These are phyloP conservation scores for Drosophila peninsularis DNA, from an alignment of 2,888 invertebrate genomes.

Conservation along the genomic window DNA sequence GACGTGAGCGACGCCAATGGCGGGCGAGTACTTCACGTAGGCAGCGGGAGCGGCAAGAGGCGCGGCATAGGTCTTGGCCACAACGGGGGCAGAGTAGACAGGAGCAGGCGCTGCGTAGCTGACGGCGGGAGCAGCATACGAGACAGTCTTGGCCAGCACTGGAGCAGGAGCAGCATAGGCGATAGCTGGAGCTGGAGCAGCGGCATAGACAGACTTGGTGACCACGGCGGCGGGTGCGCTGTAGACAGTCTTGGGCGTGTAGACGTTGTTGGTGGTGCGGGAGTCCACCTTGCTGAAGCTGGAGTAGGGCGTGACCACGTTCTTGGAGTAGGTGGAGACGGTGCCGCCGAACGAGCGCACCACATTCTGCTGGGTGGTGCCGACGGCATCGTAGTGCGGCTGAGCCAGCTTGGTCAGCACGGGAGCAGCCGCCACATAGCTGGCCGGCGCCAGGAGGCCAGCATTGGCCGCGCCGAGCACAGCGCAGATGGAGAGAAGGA, in stretches of 20 bases:
- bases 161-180: constrained; percentile 68
- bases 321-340: constrained; percentile 87
- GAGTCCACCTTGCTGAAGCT: constrained; percentile 87
- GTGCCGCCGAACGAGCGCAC: constrained; percentile 86
- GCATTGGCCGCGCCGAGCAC: constrained; percentile 88
- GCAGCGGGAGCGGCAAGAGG: constrained; percentile 72
- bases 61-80: constrained; percentile 69
- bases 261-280: constrained; percentile 87
- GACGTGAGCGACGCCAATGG: constrained; percentile 86
- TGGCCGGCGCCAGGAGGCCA: constrained; percentile 85
- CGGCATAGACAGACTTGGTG: constrained; percentile 68
- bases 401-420: constrained; percentile 79
- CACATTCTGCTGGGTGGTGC: constrained; percentile 86
- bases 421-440: constrained; percentile 64
- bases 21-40: constrained; percentile 70
- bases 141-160: constrained; percentile 15
- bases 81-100: constrained; percentile 57
- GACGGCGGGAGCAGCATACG: constrained; percentile 45
- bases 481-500: constrained; percentile 86
- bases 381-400: constrained; percentile 79
- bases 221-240: constrained; percentile 76
- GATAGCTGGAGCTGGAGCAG: constrained; percentile 39
- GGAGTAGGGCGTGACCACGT: constrained; percentile 87
- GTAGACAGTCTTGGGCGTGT: constrained; percentile 83
- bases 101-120: constrained; percentile 59